A percentile compares a stretch with the other conserved stretches of the same genome.
Evolutionary conservation across 2,888 invertebrate genomes (phyloP).

Genomic region (Lasioglossum villosulum): DNA sequence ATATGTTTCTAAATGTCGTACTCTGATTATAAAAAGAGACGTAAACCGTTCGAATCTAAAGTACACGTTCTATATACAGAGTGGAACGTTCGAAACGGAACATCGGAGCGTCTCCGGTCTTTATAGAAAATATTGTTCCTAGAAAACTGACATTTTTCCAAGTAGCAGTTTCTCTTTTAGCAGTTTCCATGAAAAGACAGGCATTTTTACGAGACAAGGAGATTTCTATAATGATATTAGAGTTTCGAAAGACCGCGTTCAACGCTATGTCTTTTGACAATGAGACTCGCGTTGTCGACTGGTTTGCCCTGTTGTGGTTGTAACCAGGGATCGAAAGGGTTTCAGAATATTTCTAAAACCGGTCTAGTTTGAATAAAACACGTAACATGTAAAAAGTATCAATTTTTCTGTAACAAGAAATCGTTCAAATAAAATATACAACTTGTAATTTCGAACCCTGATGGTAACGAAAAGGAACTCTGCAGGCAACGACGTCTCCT

Average conservation of each 20-base stretch:
- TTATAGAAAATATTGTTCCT: background rate
- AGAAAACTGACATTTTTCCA: background rate
- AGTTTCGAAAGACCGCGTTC: background rate
- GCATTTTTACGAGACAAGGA: background rate
- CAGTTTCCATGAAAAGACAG: background rate
- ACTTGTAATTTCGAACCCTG: background rate
- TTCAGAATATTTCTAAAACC: background rate
- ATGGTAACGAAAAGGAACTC: background rate
- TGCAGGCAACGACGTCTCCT: background rate
- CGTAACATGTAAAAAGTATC: too few species aligned
- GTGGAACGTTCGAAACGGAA: slow-evolving; percentile 5
- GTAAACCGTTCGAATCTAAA: slow-evolving; percentile 3
- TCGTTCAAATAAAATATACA: too few species aligned
- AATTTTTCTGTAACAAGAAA: too few species aligned
- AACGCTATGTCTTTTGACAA: background rate
- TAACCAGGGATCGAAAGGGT: background rate
- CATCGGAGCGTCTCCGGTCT: background rate
- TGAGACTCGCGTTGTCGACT: background rate
- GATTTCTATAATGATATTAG: background rate
- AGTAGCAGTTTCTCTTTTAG: background rate
- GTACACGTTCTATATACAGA: background rate
- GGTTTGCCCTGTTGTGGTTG: background rate
- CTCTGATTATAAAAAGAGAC: slow-evolving; percentile 14
- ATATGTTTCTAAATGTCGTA: slow-evolving; percentile 25
- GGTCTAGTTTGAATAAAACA: too few species aligned